phyloP scores from a whole-genome alignment of 2,113 vertebrate species.

The Campylomormyrus tamandua region DNA sequence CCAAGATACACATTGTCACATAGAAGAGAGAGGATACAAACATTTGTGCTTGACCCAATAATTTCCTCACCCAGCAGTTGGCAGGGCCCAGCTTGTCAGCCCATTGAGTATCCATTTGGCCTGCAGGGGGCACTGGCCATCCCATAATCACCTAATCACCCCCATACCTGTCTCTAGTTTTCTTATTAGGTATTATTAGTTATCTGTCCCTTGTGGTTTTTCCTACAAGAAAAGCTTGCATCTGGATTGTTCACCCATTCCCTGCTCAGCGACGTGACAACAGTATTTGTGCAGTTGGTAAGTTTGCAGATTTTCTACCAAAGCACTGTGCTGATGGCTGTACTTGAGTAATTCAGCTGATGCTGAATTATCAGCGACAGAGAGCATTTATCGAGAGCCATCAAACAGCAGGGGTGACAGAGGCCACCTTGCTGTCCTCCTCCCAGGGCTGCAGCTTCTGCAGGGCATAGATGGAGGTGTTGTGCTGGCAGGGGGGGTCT shows the following conservation, averaged over 20 bases:
- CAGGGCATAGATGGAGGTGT: slow-evolving; percentile 90
- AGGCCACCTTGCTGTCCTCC: slow-evolving; percentile 88
- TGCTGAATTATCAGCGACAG: neutral
- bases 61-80: neutral
- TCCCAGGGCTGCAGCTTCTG: slow-evolving; percentile 98
- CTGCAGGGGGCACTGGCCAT: neutral
- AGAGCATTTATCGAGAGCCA: neutral
- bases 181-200: too few species aligned
- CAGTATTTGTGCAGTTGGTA: neutral
- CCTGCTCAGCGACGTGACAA: neutral
- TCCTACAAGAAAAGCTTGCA: neutral
- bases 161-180: neutral
- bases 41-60: neutral
- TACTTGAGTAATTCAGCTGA: neutral
- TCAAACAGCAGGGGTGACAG: slow-evolving; percentile 84
- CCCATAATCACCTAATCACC: neutral
- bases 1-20: neutral
- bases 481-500: slow-evolving; percentile 93
- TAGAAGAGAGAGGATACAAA: neutral
- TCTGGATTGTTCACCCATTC: neutral
- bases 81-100: neutral
- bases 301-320: neutral
- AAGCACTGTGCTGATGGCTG: neutral
- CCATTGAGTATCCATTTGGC: neutral
- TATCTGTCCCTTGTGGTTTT: neutral